Conservation (phyloP, 2,113 vertebrate genomes). For the Plecotus auritus region DNA sequence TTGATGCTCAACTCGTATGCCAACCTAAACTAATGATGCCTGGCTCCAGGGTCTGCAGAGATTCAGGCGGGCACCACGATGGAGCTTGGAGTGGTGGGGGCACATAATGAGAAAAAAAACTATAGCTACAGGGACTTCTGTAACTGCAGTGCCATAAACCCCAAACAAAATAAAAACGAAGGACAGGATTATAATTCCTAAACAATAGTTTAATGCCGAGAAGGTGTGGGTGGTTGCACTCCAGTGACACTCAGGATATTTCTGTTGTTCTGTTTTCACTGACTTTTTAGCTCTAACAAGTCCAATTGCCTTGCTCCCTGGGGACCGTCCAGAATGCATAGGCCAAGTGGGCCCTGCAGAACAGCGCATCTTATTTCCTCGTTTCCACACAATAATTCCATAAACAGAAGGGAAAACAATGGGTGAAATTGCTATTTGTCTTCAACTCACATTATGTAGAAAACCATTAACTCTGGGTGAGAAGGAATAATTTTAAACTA, state of each 20-base stretch:
- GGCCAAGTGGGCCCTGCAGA: neutral
- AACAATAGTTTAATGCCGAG: neutral
- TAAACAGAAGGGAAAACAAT: conserved; percentile 1
- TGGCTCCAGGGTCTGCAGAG: neutral
- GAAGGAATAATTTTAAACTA: neutral
- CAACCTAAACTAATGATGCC: neutral
- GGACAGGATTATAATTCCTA: neutral
- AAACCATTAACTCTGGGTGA: conserved; percentile 16
- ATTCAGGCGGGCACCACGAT: neutral
- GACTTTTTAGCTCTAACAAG: neutral
- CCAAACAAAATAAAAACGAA: neutral
- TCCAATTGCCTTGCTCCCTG: neutral
- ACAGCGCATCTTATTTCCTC: neutral
- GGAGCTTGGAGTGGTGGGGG: neutral
- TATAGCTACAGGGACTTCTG: neutral
- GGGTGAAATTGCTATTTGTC: neutral
- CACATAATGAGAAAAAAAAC: neutral
- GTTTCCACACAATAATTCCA: neutral
- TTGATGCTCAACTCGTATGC: neutral
- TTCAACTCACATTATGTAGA: conserved; percentile 9
- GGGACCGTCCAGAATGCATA: neutral
- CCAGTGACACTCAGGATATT: neutral
- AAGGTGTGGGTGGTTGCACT: no score
- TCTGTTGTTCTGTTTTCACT: neutral
- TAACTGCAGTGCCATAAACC: neutral